Conservation (phyloP, 2,797 vertebrate genomes). For the Scolopax bukidnonensis region DNA sequence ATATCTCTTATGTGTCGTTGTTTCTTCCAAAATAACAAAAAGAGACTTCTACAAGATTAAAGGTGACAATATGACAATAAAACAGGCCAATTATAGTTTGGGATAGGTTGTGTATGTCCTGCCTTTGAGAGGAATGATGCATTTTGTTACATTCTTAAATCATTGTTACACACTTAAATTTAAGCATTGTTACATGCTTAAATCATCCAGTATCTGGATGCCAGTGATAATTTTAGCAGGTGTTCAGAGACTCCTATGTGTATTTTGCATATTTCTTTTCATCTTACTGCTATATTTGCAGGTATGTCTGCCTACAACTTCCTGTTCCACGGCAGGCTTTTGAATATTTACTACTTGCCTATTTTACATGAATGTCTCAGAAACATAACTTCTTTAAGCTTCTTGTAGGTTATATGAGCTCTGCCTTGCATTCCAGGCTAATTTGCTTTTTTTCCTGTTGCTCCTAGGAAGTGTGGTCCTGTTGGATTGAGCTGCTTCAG, state of each 20-base stretch:
- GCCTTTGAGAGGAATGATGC: background rate
- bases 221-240: background rate
- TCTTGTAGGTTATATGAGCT: background rate
- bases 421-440: background rate
- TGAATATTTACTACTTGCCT: background rate
- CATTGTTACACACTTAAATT: background rate
- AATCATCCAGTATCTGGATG: background rate
- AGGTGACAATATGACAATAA: background rate
- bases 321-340: background rate
- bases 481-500: conserved; percentile 96
- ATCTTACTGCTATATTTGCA: background rate
- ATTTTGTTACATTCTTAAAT: background rate
- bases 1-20: fast-evolving
- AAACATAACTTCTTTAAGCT: background rate
- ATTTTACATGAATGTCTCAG: background rate
- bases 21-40: background rate
- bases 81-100: background rate
- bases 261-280: background rate
- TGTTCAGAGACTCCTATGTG: background rate
- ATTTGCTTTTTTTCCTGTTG: background rate
- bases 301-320: background rate
- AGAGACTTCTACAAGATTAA: background rate
- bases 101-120: background rate
- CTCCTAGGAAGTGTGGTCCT: conserved; percentile 95
- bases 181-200: background rate